These are phyloP conservation scores for Acanthaster planci DNA, from an alignment of 35 echinoderm and acorn worm species.

Conservation along the genomic window DNA sequence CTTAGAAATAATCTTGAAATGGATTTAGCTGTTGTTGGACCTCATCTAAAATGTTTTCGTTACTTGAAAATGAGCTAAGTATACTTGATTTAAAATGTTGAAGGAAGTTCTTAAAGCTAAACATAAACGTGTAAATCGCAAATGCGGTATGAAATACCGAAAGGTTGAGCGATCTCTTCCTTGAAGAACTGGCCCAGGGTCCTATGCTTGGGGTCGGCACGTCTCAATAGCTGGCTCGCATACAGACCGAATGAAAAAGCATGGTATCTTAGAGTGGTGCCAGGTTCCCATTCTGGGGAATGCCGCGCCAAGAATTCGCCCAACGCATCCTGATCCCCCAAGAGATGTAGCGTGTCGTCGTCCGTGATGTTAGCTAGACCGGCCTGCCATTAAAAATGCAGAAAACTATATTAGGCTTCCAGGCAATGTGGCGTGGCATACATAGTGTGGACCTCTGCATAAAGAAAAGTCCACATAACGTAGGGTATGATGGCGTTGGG, in stretches of 20 bases:
- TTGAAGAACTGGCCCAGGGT: conserved; percentile 80
- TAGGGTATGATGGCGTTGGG: too few relatives aligned
- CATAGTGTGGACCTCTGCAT: too few relatives aligned
- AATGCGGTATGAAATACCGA: conserved; percentile 55
- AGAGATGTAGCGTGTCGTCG: conserved; percentile 36
- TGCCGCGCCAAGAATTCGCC: conserved; percentile 45
- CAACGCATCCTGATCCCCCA: conserved; percentile 52
- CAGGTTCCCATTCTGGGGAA: conserved; percentile 74
- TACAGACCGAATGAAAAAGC: conserved; percentile 54
- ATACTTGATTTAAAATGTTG: too few relatives aligned
- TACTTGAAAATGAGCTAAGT: too few relatives aligned
- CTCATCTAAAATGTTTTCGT: too few relatives aligned
- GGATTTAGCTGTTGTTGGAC: too few relatives aligned
- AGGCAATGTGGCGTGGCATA: too few relatives aligned
- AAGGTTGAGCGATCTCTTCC: conserved; percentile 89
- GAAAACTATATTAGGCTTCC: too few relatives aligned
- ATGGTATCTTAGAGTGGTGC: conserved; percentile 78
- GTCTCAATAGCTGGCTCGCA: conserved; percentile 62
- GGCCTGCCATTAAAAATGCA: conserved; percentile 47
- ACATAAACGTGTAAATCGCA: not conserved
- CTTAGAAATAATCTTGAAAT: too few relatives aligned
- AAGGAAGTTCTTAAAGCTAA: too few relatives aligned
- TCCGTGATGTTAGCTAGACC: conserved; percentile 44
- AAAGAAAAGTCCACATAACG: not conserved
- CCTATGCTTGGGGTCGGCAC: conserved; percentile 71